Evolutionary conservation across 2,113 vertebrate genomes (phyloP), one percentile per base, ranked within the genome.

Genomic region (Sinocyclocheilus anshuiensis): DNA sequence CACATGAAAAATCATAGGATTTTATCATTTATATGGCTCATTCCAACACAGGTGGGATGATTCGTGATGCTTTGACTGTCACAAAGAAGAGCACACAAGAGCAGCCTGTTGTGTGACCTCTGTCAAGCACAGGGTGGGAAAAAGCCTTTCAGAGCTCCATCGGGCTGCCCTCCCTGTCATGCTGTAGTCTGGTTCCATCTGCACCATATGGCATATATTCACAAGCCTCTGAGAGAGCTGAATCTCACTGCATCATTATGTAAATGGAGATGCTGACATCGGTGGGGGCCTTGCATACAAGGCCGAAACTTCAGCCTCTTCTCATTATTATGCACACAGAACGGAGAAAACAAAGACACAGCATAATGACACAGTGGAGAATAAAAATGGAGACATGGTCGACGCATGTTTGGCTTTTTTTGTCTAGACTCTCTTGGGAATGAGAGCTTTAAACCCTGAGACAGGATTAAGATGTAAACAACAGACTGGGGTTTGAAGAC

Each of bases 131-230:
- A 85, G 75, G 75, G 89, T 89, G 89, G 84, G 85, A 86, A 88
- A 71, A 48, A 42, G 24, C 26, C 50, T 29, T 16, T 61, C 69
- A 57, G 18, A 76, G 65, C 85, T 67, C 13, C 84, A 76, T 71
- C 45, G 80, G 77, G 85, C 22, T 63, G 67, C 75, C 80, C 55
- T 42, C 76, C 87, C 61, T 77, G 92, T 53, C 76, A 39, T 55
- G 61, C 88, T 91, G 89, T 91, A 80, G 86, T 86, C 71, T 86
- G 69, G 16, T 72, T 79, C 86, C 83, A 77, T 91, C 88, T 76
- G 84, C 86, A 71, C 90, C 94, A 94, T 93, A 93, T 93, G 92
- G 86, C 89, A 77, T 76, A 83, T 83, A 90, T 89, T 93, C 87
- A 92, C 74, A 77, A 11, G 80, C 29, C 83, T 87, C 57, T 90